Percentiles rank a stretch among this genome's conserved stretches.
Conservation (phyloP, 1,140 invertebrate species). For the Heliconius nattereri region DNA sequence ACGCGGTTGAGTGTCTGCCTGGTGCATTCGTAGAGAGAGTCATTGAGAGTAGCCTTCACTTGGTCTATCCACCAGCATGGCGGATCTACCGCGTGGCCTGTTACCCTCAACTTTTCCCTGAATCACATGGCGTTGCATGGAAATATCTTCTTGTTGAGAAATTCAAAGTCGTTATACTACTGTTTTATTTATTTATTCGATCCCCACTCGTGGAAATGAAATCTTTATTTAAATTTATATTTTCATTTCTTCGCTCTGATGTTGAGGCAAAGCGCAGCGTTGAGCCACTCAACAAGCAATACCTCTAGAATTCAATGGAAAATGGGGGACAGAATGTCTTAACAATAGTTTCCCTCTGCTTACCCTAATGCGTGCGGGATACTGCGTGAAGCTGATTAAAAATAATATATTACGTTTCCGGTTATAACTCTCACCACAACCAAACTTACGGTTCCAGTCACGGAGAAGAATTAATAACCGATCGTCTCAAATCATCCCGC, state of each 20-base stretch:
- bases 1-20: too few species aligned
- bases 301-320: background rate
- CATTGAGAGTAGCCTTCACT: too few species aligned
- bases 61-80: too few species aligned
- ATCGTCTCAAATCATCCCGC: conserved; percentile 41
- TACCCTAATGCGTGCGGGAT: background rate
- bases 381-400: background rate
- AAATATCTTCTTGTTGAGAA: too few species aligned
- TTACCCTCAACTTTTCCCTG: too few species aligned
- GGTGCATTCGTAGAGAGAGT: too few species aligned
- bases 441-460: conserved; percentile 48
- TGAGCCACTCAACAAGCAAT: background rate
- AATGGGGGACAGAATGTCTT: background rate
- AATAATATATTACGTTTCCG: background rate
- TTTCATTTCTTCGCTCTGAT: background rate
- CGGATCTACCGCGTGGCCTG: too few species aligned
- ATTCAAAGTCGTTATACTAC: background rate
- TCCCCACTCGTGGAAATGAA: background rate
- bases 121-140: too few species aligned
- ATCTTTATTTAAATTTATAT: background rate
- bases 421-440: conserved; percentile 38
- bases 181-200: background rate
- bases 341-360: background rate
- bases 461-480: conserved; percentile 52
- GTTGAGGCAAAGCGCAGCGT: background rate